Conservation (phyloP, 2,888 invertebrate species). For the Ommatoiulus sabulosus region DNA sequence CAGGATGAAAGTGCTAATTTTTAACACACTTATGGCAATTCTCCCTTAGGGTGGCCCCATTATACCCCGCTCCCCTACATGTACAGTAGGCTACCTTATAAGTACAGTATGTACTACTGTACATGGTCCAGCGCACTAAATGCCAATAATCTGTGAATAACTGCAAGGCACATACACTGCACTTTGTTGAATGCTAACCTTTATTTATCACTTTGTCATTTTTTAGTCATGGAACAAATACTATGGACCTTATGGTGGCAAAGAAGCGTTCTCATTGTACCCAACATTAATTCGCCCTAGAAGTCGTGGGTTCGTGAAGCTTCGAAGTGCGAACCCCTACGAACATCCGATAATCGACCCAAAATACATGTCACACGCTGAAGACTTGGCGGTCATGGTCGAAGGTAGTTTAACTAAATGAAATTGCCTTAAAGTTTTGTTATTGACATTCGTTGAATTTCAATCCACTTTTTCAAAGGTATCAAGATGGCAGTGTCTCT, state of each 20-base stretch:
- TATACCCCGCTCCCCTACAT: too few species aligned
- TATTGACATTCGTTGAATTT: not conserved
- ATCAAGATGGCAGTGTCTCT: not conserved
- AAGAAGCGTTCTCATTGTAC: not conserved
- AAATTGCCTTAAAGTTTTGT: not conserved
- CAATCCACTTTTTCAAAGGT: not conserved
- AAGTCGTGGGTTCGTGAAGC: not conserved
- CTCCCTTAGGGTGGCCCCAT: too few species aligned
- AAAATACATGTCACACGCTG: not conserved
- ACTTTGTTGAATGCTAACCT: not conserved
- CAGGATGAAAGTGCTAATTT: too few species aligned
- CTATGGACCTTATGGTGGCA: not conserved
- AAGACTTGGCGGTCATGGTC: not conserved
- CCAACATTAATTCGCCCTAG: not conserved
- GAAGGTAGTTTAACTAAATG: not conserved
- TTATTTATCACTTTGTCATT: not conserved
- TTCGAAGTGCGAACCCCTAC: constrained; percentile 28
- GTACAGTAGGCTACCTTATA: too few species aligned
- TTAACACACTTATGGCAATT: too few species aligned
- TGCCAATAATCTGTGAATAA: not conserved
- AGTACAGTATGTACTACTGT: too few species aligned
- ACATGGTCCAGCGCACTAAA: too few species aligned
- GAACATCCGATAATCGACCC: constrained; percentile 42
- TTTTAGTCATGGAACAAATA: not conserved
- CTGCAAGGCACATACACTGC: too few species aligned